A percentile compares a stretch with the other conserved stretches of the same genome.
These are phyloP conservation scores for Drosophila micromelanica DNA, from an alignment of 1,140 invertebrate species.

Conservation along the genomic window DNA sequence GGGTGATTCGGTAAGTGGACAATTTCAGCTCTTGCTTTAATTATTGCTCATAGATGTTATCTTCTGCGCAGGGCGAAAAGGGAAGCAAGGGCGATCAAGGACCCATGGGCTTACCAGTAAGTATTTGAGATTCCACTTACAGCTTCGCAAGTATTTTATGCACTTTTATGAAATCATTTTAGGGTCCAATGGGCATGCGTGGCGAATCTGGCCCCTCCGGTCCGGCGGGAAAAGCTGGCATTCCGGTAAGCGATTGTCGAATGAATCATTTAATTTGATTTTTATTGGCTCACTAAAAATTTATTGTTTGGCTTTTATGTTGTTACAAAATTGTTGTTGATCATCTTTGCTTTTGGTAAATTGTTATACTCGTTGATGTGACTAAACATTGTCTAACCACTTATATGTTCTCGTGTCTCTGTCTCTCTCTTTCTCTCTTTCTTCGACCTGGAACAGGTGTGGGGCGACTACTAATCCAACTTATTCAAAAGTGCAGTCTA, in stretches of 20 bases:
- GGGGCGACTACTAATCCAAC: conserved; percentile 83
- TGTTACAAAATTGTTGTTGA: conserved; percentile 47
- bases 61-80: conserved; percentile 92
- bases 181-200: conserved; percentile 95
- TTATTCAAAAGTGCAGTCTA: conserved; percentile 61
- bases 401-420: conserved; percentile 57
- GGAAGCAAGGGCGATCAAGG: conserved; percentile 95
- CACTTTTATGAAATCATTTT: conserved; percentile 33
- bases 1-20: conserved; percentile 90
- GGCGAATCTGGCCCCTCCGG: conserved; percentile 90
- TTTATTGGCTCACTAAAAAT: conserved; percentile 28
- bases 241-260: conserved; percentile 88
- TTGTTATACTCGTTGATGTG: conserved; percentile 42
- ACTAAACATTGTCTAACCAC: conserved; percentile 66
- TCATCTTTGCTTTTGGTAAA: conserved; percentile 40
- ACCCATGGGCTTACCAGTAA: conserved; percentile 97
- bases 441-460: conserved; percentile 81
- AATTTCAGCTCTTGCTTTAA: conserved; percentile 69
- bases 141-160: conserved; percentile 1
- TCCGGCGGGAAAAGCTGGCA: conserved; percentile 90
- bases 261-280: neutral
- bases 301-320: conserved; percentile 64
- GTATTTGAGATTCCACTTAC: conserved; percentile 81
- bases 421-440: conserved; percentile 52
- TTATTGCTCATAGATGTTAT: neutral